These are phyloP conservation scores for Mugil cephalus DNA, from an alignment of 2,113 vertebrate species.

Conservation along the genomic window DNA sequence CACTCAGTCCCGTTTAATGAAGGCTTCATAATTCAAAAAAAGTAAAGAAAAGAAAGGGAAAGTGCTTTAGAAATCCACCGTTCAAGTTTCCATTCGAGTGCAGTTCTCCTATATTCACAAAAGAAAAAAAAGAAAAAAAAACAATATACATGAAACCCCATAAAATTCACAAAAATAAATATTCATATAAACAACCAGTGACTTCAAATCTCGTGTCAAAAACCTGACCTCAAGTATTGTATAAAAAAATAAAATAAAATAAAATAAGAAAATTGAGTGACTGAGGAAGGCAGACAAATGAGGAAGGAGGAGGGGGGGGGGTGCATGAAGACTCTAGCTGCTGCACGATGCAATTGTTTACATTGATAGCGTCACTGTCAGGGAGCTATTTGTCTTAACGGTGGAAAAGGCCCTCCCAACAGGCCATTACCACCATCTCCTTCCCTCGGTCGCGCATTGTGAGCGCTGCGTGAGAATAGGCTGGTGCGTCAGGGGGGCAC, in stretches of 20 bases:
- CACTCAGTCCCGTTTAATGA: slow-evolving; percentile 86
- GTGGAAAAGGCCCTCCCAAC: slow-evolving; percentile 62
- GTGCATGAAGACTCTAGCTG: slow-evolving; percentile 35
- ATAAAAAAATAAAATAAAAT: slow-evolving; percentile 46
- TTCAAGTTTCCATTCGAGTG: slow-evolving; percentile 88
- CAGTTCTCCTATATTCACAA: slow-evolving; percentile 79
- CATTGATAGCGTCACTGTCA: slow-evolving; percentile 74
- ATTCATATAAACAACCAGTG: slow-evolving; percentile 87
- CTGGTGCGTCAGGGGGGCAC: slow-evolving; percentile 48
- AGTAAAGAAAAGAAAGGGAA: slow-evolving; percentile 78
- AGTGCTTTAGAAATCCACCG: slow-evolving; percentile 86
- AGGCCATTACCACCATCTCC: slow-evolving; percentile 65
- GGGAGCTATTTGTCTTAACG: slow-evolving; percentile 69
- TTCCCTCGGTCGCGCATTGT: slow-evolving; percentile 54
- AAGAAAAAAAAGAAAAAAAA: slow-evolving; percentile 72
- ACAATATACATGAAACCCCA: slow-evolving; percentile 67
- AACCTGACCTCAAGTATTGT: slow-evolving; percentile 86
- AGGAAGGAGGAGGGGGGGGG: slow-evolving; percentile 2
- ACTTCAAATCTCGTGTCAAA: slow-evolving; percentile 84
- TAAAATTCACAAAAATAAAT: slow-evolving; percentile 87
- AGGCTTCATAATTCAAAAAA: slow-evolving; percentile 76
- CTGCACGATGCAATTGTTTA: slow-evolving; percentile 71
- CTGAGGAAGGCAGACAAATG: slow-evolving; percentile 35
- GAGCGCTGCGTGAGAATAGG: slow-evolving; percentile 61
- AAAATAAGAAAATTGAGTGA: slow-evolving; percentile 22